phyloP scores from a whole-genome alignment of 2,797 vertebrate species.

The Heteromormyrus szaboi region DNA sequence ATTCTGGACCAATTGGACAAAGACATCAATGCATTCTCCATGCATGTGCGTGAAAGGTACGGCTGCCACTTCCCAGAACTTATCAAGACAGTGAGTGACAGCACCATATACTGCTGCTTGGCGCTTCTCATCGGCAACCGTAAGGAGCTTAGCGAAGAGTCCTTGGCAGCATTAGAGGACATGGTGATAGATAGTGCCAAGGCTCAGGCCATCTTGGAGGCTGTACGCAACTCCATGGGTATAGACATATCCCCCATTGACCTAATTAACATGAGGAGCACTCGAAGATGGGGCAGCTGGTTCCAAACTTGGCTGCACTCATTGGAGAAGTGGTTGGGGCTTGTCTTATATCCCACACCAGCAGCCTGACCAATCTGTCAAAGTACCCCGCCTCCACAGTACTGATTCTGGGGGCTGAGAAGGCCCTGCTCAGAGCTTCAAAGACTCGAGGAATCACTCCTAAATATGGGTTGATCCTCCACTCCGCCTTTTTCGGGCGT shows the following conservation, averaged over 20 bases:
- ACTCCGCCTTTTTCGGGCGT: slow-evolving; percentile 92
- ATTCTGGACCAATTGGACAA: slow-evolving; percentile 93
- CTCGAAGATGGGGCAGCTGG: slow-evolving; percentile 91
- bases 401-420: slow-evolving; percentile 95
- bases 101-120: too few relatives aligned
- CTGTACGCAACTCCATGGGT: slow-evolving; percentile 89
- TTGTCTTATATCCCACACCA: slow-evolving; percentile 90
- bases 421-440: slow-evolving; percentile 95
- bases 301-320: slow-evolving; percentile 84
- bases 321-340: slow-evolving; percentile 96
- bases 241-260: slow-evolving; percentile 97
- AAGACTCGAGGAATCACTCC: slow-evolving; percentile 87
- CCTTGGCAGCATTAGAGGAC: too few relatives aligned
- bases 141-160: too few relatives aligned
- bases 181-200: too few relatives aligned
- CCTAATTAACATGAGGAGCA: slow-evolving; percentile 93
- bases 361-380: slow-evolving; percentile 91
- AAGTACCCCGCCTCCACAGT: slow-evolving; percentile 96
- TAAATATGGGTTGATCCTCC: slow-evolving; percentile 90
- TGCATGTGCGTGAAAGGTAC: slow-evolving; percentile 94
- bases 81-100: too few relatives aligned
- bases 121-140: too few relatives aligned
- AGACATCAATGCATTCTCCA: slow-evolving; percentile 95
- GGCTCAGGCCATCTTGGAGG: slow-evolving; percentile 85
- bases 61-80: slow-evolving; percentile 57